These are phyloP conservation scores for Larimichthys crocea DNA, from an alignment of 2,113 vertebrate species.

Conservation along the genomic window DNA sequence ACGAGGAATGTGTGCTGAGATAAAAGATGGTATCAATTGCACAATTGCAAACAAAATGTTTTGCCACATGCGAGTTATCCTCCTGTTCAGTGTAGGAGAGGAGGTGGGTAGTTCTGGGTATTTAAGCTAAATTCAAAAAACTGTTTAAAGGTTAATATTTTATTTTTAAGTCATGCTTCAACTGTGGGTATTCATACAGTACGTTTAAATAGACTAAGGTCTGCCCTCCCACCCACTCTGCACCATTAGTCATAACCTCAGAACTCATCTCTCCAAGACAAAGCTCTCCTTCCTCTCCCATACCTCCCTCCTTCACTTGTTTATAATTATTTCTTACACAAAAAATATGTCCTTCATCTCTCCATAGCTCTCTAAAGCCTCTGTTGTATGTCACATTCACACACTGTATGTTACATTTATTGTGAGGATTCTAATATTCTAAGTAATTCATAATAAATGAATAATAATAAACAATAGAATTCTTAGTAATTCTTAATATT, in stretches of 20 bases:
- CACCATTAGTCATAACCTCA: constrained; percentile 67
- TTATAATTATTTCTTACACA: constrained; percentile 25
- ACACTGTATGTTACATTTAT: background rate
- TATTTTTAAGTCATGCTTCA: constrained; percentile 4
- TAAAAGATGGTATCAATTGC: background rate
- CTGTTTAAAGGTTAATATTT: constrained; percentile 21
- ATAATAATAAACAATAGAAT: too few relatives aligned
- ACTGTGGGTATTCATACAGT: constrained; percentile 37
- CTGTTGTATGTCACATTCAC: background rate
- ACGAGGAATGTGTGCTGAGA: background rate
- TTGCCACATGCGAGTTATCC: background rate
- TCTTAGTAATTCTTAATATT: background rate
- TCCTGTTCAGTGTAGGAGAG: background rate
- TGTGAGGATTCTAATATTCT: too few relatives aligned
- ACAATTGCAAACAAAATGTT: background rate
- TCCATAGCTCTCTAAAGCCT: background rate
- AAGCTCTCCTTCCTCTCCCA: background rate
- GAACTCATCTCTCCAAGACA: constrained; percentile 23
- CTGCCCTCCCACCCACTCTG: constrained; percentile 44
- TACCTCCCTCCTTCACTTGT: background rate
- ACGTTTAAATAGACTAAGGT: constrained; percentile 49
- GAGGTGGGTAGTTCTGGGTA: background rate
- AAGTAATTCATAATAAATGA: too few relatives aligned
- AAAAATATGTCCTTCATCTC: background rate
- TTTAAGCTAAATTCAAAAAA: background rate